Evolutionary conservation across 1,140 invertebrate species (phyloP), one percentile per base, ranked within the genome.

Genomic region (Ylistrum balloti): DNA sequence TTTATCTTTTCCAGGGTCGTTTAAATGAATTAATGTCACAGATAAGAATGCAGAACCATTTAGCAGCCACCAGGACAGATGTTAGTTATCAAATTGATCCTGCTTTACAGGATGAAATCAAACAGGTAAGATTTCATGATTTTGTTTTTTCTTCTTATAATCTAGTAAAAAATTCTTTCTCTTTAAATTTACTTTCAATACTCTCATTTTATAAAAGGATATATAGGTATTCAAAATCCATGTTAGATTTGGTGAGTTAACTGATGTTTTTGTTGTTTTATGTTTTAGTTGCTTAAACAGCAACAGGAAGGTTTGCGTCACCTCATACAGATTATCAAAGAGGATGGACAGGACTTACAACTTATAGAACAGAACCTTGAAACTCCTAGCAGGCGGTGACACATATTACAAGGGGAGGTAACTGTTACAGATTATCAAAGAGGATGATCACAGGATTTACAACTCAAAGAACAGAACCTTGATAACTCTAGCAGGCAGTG

Each of bases 11-110:
- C 22, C 93, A 98, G 97, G 98, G 98, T 56, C 97, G 98, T 92
- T 97, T 99, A 35, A 99, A 98, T 95, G 98, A 99, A 96, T 96
- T 99, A 91, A 97, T 99, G 90, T 98, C 98, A 33, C 98, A 98
- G 91, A 97, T 99, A 92, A 96, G 98, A 92, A 97, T 99, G 97
- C 98, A 98, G 93, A 97, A 97, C 93, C 97, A 97, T 89, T 96
- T 97, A 89, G 96, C 95, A 94, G 97, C 92, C 33, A 93, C 95
- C 9, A 91, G 94, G 88, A 93, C 95, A 35, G 95, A 96, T 85
- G 95, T 96, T 35, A 93, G 94, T 87, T 98, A 97, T 93, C 96
- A 97, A 86, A 97, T 98, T 96, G 97, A 98, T 94, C 96, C 97
- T 0, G 96, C 97, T 88, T 96, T 97, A 38, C 97, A 97, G 92